These are phyloP conservation scores for Cyanoderma ruficeps DNA, from an alignment of 2,113 vertebrate species.

Conservation along the genomic window DNA sequence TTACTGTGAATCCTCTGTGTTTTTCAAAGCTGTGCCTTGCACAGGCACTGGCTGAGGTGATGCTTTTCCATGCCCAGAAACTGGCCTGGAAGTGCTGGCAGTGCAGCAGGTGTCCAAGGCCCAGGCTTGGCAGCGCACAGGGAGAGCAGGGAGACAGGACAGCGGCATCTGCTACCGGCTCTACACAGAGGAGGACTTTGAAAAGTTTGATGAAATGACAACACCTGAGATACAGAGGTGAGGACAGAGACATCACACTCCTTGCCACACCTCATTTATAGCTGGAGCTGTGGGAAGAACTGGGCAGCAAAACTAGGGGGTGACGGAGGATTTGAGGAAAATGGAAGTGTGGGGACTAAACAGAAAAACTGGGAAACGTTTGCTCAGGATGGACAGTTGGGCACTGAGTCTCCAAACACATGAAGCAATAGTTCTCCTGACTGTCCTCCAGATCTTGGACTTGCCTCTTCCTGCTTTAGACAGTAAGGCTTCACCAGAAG, in stretches of 20 bases:
- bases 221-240: slow-evolving; percentile 97
- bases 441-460: background rate
- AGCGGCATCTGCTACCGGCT: slow-evolving; percentile 90
- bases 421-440: background rate
- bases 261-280: background rate
- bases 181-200: slow-evolving; percentile 94
- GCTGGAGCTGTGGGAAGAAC: background rate
- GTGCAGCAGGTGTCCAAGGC: slow-evolving; percentile 94
- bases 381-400: background rate
- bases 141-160: slow-evolving; percentile 89
- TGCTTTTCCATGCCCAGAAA: slow-evolving; percentile 73
- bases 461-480: background rate
- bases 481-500: background rate
- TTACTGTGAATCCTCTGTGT: background rate
- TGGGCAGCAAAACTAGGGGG: background rate
- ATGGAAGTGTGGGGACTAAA: background rate
- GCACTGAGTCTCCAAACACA: background rate
- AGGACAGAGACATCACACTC: background rate
- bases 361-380: background rate
- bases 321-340: background rate
- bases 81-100: slow-evolving; percentile 90
- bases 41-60: background rate
- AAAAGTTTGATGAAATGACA: slow-evolving; percentile 86
- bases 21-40: background rate
- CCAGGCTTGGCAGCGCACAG: slow-evolving; percentile 94